Evolutionary conservation across 2,113 vertebrate genomes (phyloP).

Genomic region (Steatornis caripensis): DNA sequence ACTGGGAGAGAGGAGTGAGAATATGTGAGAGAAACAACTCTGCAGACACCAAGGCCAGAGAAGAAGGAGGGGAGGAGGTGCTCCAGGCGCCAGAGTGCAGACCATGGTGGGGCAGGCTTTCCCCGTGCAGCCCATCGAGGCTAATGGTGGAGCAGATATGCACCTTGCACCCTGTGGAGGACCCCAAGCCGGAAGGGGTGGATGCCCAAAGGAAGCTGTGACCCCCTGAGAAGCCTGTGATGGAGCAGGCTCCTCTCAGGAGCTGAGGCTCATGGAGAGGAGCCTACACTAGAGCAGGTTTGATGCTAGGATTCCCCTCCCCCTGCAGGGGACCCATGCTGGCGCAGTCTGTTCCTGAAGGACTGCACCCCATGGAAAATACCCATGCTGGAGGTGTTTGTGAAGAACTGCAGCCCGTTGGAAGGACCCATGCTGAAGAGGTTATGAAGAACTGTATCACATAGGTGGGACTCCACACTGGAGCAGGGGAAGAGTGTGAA

Average conservation of each 20-base stretch:
- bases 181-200: rapidly evolving
- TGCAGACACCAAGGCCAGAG: not conserved
- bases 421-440: not conserved
- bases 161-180: not conserved
- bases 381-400: not conserved
- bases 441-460: too few species aligned
- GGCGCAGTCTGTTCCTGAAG: not conserved
- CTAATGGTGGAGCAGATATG: not conserved
- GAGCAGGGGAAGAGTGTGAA: not conserved
- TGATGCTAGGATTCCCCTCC: too few species aligned
- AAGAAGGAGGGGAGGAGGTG: not conserved
- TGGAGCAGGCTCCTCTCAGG: not conserved
- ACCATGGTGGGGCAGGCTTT: not conserved
- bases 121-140: not conserved
- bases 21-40: not conserved
- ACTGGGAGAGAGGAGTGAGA: not conserved
- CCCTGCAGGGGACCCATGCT: not conserved
- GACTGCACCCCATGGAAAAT: not conserved
- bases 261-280: not conserved
- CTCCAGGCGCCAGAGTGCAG: rapidly evolving
- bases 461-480: rapidly evolving
- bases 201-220: not conserved
- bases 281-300: not conserved
- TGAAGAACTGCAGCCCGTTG: not conserved
- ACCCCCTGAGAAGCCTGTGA: not conserved